These are phyloP conservation scores for Aphelocoma coerulescens DNA, from an alignment of 2,113 vertebrate species.

Conservation along the genomic window DNA sequence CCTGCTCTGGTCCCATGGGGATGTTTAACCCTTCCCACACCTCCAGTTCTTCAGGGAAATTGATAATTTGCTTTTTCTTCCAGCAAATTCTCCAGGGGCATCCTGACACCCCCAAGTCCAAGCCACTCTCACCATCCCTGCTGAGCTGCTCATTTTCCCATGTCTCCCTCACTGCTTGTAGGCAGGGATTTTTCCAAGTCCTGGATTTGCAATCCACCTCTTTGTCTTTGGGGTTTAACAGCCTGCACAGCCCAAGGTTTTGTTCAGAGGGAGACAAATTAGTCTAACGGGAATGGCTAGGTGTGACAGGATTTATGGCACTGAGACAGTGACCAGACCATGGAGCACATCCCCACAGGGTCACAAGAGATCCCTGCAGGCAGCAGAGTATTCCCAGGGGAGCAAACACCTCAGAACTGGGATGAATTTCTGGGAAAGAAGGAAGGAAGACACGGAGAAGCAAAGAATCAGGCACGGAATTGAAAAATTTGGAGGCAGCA, in stretches of 20 bases:
- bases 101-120: not conserved
- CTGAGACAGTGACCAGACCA: not conserved
- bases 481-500: not conserved
- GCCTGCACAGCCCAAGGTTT: not conserved
- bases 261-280: not conserved
- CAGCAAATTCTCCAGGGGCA: not conserved
- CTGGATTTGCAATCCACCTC: not conserved
- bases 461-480: not conserved
- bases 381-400: not conserved
- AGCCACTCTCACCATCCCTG: not conserved
- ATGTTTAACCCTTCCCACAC: not conserved
- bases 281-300: not conserved
- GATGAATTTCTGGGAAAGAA: not conserved
- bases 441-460: not conserved
- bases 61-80: not conserved
- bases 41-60: not conserved
- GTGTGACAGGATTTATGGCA: not conserved
- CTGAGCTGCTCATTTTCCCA: not conserved
- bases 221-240: not conserved
- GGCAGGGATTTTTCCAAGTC: not conserved
- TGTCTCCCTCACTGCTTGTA: not conserved
- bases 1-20: rapidly evolving
- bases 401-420: not conserved
- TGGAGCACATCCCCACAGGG: not conserved
- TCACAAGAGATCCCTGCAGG: not conserved